Evolutionary conservation across 1,140 invertebrate species (phyloP), one percentile per base, ranked within the genome.

Genomic region (Euura saliciscinereae): DNA sequence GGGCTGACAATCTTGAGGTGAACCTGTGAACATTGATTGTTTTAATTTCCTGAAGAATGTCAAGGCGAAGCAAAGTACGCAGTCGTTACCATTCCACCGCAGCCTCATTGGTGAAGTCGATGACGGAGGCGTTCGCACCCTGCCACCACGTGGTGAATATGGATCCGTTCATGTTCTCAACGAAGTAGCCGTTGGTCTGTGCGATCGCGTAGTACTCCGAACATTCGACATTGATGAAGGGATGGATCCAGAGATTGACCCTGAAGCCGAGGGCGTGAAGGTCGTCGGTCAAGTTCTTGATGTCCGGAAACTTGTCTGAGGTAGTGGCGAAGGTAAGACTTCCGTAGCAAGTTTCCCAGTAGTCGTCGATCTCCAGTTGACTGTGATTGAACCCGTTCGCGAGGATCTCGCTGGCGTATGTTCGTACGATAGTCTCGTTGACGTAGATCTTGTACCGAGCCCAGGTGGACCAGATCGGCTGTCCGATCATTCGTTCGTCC

Each of bases 391-490:
- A 96, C 3, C 90, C 91, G 77, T 93, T 78, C 0, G 86, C 80
- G 1, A 87, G 78, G 73, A 97, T 95, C 77, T 92, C 86, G 44
- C 91, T 71, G 0, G 92, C 94, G 82, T 92, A 96, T 6, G 92
- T 84, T 8, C 92, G 68, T 0, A 96, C 89, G 51, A 88, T 89
- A 2, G 79, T 76, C 71, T 94, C 90, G 77, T 91, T 90, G 2
- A 97, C 92, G 43, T 89, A 80, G 51, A 82, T 84, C 42, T 92
- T 91, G 79, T 92, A 95, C 78, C 91, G 89, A 2, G 91, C 91
- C 95, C 96, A 97, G 0, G 95, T 97, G 0, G 94, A 95, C 95
- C 95, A 97, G 69, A 96, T 92, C 0, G 95, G 95, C 78, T 92
- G 86, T 10, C 82, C 84, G 43, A 95, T 89, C 89, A 96, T 92